phyloP scores from a whole-genome alignment of 2,888 invertebrate species.

The Papilio demoleus region DNA sequence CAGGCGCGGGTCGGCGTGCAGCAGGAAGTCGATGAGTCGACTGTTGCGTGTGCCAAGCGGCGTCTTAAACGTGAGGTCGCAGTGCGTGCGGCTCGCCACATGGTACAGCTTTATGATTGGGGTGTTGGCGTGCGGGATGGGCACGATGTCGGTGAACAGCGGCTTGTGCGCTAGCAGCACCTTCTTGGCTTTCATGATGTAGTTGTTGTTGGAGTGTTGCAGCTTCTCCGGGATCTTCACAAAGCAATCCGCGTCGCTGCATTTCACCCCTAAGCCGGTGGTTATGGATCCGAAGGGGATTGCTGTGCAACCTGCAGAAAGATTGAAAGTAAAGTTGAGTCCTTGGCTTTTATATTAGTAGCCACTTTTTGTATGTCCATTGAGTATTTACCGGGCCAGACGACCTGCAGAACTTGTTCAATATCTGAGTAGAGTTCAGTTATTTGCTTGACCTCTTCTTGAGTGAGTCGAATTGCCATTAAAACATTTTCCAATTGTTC shows the following conservation, averaged over 20 bases:
- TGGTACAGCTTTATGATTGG: slow-evolving; percentile 91
- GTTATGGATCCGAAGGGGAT: slow-evolving; percentile 89
- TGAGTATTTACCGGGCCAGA: slow-evolving; percentile 65
- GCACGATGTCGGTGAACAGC: slow-evolving; percentile 82
- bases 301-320: slow-evolving; percentile 66
- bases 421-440: slow-evolving; percentile 72
- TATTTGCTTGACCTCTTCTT: slow-evolving; percentile 61
- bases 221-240: slow-evolving; percentile 70
- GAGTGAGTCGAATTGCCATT: slow-evolving; percentile 65
- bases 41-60: slow-evolving; percentile 88
- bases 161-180: slow-evolving; percentile 65
- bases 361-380: not conserved
- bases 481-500: slow-evolving; percentile 67
- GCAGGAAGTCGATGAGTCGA: slow-evolving; percentile 84
- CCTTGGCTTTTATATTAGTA: not conserved
- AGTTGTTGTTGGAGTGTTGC: slow-evolving; percentile 50
- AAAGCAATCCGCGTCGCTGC: slow-evolving; percentile 90
- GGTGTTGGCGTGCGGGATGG: slow-evolving; percentile 88
- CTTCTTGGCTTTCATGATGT: slow-evolving; percentile 62
- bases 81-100: slow-evolving; percentile 82
- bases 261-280: slow-evolving; percentile 86
- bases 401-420: slow-evolving; percentile 59
- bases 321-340: not conserved
- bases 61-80: slow-evolving; percentile 90
- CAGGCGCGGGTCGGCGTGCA: slow-evolving; percentile 83